These are phyloP conservation scores for Miniopterus natalensis DNA, from an alignment of 2,113 vertebrate genomes.

Conservation along the genomic window DNA sequence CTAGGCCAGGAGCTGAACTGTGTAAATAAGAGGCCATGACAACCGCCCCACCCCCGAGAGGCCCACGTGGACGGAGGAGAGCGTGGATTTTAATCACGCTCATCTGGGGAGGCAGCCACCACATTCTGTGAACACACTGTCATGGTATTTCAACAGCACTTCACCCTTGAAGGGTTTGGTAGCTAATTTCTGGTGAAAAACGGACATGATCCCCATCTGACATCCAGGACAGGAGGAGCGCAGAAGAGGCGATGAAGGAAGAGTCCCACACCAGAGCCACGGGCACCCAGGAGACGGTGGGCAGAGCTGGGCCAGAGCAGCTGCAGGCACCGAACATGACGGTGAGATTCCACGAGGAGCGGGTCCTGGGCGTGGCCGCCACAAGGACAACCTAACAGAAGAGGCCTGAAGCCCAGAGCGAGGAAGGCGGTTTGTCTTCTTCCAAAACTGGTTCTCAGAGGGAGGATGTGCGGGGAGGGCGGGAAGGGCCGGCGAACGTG, in stretches of 20 bases:
- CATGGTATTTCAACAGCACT: accelerated
- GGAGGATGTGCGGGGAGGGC: accelerated
- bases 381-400: accelerated
- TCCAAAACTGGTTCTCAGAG: accelerated
- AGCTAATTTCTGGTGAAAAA: background rate
- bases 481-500: background rate
- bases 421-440: background rate
- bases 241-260: background rate
- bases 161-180: too few relatives aligned
- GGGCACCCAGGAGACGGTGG: too few relatives aligned
- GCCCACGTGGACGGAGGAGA: accelerated
- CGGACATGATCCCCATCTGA: accelerated
- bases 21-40: background rate
- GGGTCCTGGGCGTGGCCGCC: accelerated
- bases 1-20: background rate
- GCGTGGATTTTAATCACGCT: accelerated
- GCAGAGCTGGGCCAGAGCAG: background rate
- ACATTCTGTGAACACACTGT: too few relatives aligned
- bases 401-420: background rate
- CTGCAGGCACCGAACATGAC: accelerated
- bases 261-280: accelerated
- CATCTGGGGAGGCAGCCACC: too few relatives aligned
- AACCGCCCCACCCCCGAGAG: too few relatives aligned
- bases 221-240: accelerated
- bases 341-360: accelerated